A percentile compares a stretch with the other conserved stretches of the same genome.
These are phyloP conservation scores for Peromyscus leucopus DNA, from an alignment of 2,113 vertebrate genomes.

Conservation along the genomic window DNA sequence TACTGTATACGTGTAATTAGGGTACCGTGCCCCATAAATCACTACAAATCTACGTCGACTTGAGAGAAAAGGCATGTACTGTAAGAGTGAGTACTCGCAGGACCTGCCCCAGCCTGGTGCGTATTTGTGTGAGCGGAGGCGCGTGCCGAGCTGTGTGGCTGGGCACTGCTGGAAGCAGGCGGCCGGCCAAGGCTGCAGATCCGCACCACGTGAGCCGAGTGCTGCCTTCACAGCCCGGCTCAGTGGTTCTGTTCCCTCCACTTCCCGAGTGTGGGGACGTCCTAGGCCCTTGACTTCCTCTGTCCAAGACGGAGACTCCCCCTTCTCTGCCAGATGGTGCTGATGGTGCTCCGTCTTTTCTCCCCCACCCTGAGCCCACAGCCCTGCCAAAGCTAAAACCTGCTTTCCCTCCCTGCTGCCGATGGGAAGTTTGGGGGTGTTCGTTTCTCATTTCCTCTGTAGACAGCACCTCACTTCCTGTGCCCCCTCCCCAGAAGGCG, in stretches of 20 bases:
- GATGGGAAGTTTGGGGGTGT: constrained; percentile 64
- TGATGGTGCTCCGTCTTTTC: background rate
- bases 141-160: rapidly evolving
- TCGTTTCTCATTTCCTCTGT: constrained; percentile 81
- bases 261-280: background rate
- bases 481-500: constrained; percentile 51
- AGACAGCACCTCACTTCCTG: constrained; percentile 88
- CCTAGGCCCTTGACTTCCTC: background rate
- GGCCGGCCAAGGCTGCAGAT: background rate
- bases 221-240: background rate
- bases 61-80: background rate
- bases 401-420: background rate
- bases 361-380: background rate
- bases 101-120: background rate
- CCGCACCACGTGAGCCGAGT: background rate
- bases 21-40: background rate
- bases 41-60: background rate
- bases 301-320: background rate
- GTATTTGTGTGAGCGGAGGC: background rate
- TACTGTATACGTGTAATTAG: background rate
- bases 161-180: background rate
- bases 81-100: background rate
- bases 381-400: background rate
- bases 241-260: background rate
- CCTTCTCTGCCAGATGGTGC: background rate